These are phyloP conservation scores for Lacerta bilineata DNA, from an alignment of 2,797 vertebrate genomes.

Conservation along the genomic window DNA sequence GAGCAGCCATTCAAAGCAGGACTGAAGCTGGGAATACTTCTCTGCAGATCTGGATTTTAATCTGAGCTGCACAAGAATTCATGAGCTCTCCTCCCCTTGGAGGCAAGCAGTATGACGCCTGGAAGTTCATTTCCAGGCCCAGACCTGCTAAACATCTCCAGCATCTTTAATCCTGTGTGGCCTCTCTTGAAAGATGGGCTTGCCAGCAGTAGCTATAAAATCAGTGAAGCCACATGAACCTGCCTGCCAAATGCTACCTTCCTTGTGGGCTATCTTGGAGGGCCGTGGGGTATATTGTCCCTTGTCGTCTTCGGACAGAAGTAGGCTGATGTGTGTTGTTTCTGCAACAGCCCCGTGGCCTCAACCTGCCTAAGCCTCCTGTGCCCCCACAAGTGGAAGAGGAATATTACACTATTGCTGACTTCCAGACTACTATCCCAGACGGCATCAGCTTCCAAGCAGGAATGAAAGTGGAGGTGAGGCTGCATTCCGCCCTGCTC, in stretches of 20 bases:
- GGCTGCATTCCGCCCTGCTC: constrained; percentile 36
- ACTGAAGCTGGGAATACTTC: background rate
- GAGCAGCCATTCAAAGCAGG: background rate
- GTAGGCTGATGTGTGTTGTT: constrained; percentile 19
- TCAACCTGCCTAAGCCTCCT: constrained; percentile 94
- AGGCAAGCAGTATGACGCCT: background rate
- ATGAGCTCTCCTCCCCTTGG: background rate
- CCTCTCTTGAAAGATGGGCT: background rate
- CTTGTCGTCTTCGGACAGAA: background rate
- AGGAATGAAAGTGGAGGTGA: constrained; percentile 96
- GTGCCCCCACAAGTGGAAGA: constrained; percentile 95
- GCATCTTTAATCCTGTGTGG: background rate
- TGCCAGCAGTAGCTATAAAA: background rate
- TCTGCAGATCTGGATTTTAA: background rate
- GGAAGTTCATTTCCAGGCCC: background rate
- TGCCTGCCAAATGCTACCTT: background rate
- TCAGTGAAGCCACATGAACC: background rate
- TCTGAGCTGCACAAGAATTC: background rate
- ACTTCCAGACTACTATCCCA: constrained; percentile 98
- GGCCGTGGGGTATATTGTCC: background rate
- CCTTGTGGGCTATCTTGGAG: background rate
- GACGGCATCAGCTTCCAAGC: constrained; percentile 99
- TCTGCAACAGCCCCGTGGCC: constrained; percentile 88
- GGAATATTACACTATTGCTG: constrained; percentile 97
- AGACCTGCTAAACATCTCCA: background rate